Base-by-base conservation (phyloP, 2,797 vertebrate genomes). In the Podargus strigoides region DNA sequence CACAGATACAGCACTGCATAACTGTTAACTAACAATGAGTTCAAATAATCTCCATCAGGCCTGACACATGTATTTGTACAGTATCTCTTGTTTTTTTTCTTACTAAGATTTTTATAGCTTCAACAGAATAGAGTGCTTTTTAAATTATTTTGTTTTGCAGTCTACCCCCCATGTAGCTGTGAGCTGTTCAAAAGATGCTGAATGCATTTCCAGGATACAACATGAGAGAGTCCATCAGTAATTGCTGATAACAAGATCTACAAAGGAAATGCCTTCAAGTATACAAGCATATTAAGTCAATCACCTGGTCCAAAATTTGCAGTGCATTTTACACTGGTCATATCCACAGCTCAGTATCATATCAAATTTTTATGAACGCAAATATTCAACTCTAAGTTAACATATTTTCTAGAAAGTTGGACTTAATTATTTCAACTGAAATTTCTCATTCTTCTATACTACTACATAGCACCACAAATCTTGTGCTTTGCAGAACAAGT, bases 101-200 rank as follows among this genome's bases (percentile, higher is more conserved):
- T 47, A 46, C 14, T 27, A 70, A 58, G 62, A 87, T 70, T 19
- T 56, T 28, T n/a, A 37, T 2, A 60, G 22, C 14, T 78, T 70
- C 30, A n/a, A 30, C 6, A 80, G 52, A 59, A 74, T 3, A 36
- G 1, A 49, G n/a, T 0, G 0, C 28, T 85, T 85, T 9, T 13
- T 0, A 41, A 79, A 39, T 27, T 1, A 52, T 14, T 84, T 34
- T 47, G 69, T 76, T 90, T 79, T 53, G 55, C 22, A 91, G 12
- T 19, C 19, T 7, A 63, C 23, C 4, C 23, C 36, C 16, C 28
- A 18, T 2, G 3, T 27, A 79, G 32, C 49, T 66, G 42, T 30
- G 21, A 73, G 21, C 21, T 83, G 28, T 32, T 77, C 56, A 74
- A 39, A 75, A 70, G 39, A 59, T 17, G 36, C 59, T 58, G 42